phyloP scores from a whole-genome alignment of 2,797 vertebrate species.

The Jordanella pulchra region DNA sequence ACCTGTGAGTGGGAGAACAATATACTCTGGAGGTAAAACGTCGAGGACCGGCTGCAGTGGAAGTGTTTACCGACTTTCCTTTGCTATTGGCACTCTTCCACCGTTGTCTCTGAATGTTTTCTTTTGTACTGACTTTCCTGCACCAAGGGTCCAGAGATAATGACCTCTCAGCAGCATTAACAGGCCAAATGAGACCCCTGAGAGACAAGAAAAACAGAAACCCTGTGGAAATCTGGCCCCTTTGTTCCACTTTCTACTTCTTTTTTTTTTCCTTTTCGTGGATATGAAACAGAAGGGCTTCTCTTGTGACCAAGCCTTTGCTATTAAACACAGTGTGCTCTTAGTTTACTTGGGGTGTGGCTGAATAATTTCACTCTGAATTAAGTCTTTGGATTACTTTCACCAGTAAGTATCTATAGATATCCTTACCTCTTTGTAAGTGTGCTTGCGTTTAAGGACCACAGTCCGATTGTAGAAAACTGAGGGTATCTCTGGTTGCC shows the following conservation, averaged over 20 bases:
- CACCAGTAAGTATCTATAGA: slow-evolving; percentile 53
- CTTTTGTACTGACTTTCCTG: slow-evolving; percentile 66
- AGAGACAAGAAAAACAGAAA: slow-evolving; percentile 60
- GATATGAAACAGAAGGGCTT: slow-evolving; percentile 33
- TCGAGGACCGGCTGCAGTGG: slow-evolving; percentile 57
- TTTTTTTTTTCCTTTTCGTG: slow-evolving; percentile 40
- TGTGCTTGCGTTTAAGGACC: slow-evolving; percentile 1
- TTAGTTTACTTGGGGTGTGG: slow-evolving; percentile 22
- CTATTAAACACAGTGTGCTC: slow-evolving; percentile 18
- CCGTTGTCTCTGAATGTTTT: slow-evolving; percentile 74
- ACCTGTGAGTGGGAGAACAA: slow-evolving; percentile 74
- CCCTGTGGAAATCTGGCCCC: slow-evolving; percentile 53
- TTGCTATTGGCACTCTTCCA: slow-evolving; percentile 73
- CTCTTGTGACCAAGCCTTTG: slow-evolving; percentile 35
- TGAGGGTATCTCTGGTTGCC: slow-evolving; percentile 29
- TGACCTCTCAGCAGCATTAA: slow-evolving; percentile 48
- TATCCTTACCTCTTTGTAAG: slow-evolving; percentile 22
- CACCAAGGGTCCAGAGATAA: slow-evolving; percentile 59
- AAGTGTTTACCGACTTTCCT: slow-evolving; percentile 60
- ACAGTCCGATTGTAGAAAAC: slow-evolving; percentile 8
- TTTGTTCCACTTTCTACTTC: slow-evolving; percentile 63
- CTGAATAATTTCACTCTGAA: slow-evolving; percentile 31
- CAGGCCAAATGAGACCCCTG: slow-evolving; percentile 69
- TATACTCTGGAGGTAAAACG: slow-evolving; percentile 67
- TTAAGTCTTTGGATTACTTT: slow-evolving; percentile 38